A percentile compares a stretch with the other conserved stretches of the same genome.
phyloP scores from a whole-genome alignment of 2,888 invertebrate genomes.

The Copidosoma aretas region DNA sequence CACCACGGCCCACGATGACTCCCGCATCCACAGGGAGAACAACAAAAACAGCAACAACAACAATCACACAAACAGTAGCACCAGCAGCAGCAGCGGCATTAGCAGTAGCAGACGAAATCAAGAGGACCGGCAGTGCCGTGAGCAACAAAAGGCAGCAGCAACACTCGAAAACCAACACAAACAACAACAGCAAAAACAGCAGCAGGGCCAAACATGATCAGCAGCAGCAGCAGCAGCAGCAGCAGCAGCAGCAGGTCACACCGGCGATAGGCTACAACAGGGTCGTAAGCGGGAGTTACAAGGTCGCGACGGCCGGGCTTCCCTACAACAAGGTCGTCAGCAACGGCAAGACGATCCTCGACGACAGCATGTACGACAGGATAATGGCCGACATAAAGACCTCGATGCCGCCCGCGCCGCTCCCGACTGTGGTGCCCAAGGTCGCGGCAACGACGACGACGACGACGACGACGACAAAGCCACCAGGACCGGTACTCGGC shows the following conservation, averaged over 20 bases:
- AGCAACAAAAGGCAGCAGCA: constrained; percentile 1
- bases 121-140: constrained; percentile 5
- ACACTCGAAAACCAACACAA: not conserved
- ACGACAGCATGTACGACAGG: constrained; percentile 14
- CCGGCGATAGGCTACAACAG: not conserved
- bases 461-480: not conserved
- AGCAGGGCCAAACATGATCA: constrained; percentile 4
- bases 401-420: not conserved
- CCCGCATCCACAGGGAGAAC: constrained; percentile 11
- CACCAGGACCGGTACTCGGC: not conserved
- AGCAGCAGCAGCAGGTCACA: too few relatives aligned
- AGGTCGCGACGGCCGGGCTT: constrained; percentile 2
- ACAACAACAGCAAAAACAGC: constrained; percentile 2
- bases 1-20: constrained; percentile 21
- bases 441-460: not conserved
- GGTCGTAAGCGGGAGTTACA: not conserved
- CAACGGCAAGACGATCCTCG: constrained; percentile 9
- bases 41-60: constrained; percentile 10
- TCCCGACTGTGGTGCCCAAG: not conserved
- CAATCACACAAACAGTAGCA: constrained; percentile 5
- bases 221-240: not conserved
- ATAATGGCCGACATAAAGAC: not conserved
- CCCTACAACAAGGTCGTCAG: constrained; percentile 24
- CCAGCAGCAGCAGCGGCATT: constrained; percentile 12
- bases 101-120: not conserved